These are phyloP conservation scores for Armadillidium nasatum DNA, from an alignment of 1,140 invertebrate genomes.

Conservation along the genomic window DNA sequence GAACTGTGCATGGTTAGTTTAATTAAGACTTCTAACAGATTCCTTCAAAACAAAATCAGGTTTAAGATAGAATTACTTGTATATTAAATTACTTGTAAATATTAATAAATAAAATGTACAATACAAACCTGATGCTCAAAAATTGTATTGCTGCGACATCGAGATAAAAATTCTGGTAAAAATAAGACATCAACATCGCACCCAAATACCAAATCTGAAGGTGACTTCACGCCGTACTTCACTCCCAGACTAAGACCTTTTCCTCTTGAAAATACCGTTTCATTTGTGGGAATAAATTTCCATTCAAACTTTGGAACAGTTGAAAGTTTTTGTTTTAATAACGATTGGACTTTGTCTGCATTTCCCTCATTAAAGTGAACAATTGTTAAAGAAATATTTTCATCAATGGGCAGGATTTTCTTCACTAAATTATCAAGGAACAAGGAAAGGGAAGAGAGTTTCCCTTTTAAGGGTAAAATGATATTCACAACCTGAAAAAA, in stretches of 20 bases:
- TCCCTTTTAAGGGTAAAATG: neutral
- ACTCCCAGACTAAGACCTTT: neutral
- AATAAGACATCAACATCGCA: neutral
- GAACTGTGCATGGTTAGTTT: no score
- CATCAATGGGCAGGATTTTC: neutral
- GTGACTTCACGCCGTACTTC: neutral
- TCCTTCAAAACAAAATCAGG: no score
- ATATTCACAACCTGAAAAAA: neutral
- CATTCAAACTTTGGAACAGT: neutral
- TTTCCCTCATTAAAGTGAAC: neutral
- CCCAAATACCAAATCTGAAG: neutral
- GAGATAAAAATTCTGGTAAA: neutral
- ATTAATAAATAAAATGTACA: no score
- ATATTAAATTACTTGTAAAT: no score
- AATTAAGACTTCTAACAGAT: no score
- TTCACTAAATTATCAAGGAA: neutral
- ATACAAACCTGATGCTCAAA: neutral
- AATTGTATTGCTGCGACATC: neutral
- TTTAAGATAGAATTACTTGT: no score
- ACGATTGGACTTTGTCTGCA: neutral
- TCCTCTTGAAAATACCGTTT: neutral
- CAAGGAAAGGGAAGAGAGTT: neutral
- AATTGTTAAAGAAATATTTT: neutral
- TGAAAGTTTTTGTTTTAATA: neutral
- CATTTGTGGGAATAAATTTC: neutral